Conservation (phyloP, 2,797 vertebrate species). For the Aphelocoma californica region DNA sequence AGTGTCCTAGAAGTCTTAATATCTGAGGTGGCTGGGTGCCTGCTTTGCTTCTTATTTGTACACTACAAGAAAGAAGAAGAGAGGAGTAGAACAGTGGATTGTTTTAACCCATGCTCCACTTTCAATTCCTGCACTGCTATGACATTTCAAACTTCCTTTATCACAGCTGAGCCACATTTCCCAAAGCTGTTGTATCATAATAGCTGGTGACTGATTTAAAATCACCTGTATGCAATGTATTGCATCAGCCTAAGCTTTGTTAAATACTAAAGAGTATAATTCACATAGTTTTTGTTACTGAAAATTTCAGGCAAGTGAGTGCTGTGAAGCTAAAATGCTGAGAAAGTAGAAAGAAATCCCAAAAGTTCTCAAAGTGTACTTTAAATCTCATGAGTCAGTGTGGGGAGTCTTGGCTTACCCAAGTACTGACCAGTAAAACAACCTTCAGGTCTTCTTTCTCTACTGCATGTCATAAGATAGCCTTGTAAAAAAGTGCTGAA, state of each 20-base stretch:
- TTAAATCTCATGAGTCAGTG: slow-evolving; percentile 10
- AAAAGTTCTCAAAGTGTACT: background rate
- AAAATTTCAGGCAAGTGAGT: background rate
- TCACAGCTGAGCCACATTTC: background rate
- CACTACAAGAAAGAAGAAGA: background rate
- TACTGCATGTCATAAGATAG: background rate
- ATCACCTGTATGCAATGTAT: background rate
- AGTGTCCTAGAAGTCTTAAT: background rate
- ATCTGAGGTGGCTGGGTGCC: background rate
- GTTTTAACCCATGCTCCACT: background rate
- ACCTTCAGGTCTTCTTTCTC: background rate
- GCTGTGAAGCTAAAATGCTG: background rate
- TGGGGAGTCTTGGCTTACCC: background rate
- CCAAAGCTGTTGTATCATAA: background rate
- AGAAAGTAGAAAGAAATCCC: slow-evolving; percentile 24
- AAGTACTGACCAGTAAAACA: background rate
- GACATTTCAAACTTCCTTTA: background rate
- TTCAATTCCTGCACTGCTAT: background rate
- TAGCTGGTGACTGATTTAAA: background rate
- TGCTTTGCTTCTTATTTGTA: background rate
- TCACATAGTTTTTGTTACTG: background rate
- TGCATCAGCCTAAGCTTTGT: background rate
- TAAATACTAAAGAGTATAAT: background rate
- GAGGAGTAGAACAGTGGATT: background rate
- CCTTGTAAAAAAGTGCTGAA: background rate